These are phyloP conservation scores for Apeira syringaria DNA, from an alignment of 2,888 invertebrate genomes.

Conservation along the genomic window DNA sequence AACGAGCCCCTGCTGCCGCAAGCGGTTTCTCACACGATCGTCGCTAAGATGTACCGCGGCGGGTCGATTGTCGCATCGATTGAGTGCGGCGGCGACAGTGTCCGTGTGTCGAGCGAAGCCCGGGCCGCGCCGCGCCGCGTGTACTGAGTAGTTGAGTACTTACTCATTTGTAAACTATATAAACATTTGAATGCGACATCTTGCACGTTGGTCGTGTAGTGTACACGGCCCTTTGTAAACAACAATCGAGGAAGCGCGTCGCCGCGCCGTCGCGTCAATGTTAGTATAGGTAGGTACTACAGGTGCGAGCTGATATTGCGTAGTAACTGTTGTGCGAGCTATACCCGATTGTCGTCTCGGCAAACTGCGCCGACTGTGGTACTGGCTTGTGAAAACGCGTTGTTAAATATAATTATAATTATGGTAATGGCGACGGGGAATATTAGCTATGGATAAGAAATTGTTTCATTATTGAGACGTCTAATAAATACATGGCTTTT, in stretches of 20 bases:
- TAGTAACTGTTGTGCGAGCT: not conserved
- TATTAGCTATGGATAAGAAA: conserved; percentile 6
- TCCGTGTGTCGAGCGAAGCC: no score
- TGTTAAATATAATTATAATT: no score
- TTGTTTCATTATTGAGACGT: conserved; percentile 4
- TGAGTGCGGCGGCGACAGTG: no score
- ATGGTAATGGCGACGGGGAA: conserved; percentile 1
- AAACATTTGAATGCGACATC: no score
- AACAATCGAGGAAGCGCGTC: conserved; percentile 32
- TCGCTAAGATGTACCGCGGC: no score
- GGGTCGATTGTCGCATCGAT: no score
- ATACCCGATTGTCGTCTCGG: conserved; percentile 2
- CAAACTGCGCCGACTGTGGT: conserved; percentile 11
- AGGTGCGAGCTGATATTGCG: not conserved
- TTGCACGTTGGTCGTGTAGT: not conserved
- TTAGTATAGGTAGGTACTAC: conserved; percentile 26
- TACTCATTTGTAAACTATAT: no score
- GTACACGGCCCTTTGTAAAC: not conserved
- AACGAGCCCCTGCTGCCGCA: no score
- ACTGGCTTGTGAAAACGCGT: conserved; percentile 18
- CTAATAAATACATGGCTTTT: no score
- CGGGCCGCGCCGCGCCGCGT: no score
- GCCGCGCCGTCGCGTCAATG: conserved; percentile 41
- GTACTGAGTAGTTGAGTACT: no score
- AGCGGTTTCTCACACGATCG: no score